Base-by-base conservation (phyloP, 2,888 invertebrate species). In the Sialis lutaria region DNA sequence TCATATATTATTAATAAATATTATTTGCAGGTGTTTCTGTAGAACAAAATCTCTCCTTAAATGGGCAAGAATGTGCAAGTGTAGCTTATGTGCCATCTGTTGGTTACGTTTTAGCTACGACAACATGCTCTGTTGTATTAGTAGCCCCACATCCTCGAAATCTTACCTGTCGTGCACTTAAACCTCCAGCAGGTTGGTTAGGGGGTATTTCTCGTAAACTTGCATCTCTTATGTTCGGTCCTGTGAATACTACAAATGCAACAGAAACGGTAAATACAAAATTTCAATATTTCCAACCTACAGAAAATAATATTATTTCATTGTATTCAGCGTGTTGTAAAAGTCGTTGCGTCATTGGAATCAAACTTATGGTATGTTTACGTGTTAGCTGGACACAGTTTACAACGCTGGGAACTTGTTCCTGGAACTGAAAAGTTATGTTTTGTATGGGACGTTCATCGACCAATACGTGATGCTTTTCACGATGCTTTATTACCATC, bases 101-200 rank as follows among this genome's bases (percentile, higher is more conserved):
- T 43, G 88, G 88, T 1, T 83, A 89, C 57, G 73, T 93, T 54
- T 70, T 93, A 44, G 88, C 89, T 1, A 95, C 93, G 8, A 93
- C 93, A 0, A 92, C 93, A 0, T 89, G 90, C 58, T 89, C 87
- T 1, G 73, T 92, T 33, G 79, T 89, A 0, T 67, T 85, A 31
- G 68, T 87, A 5, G 76, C 80, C 53, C 70, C 79, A 6, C 48
- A 60, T 58, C 76, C 84, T 32, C 78, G 82, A 55, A 72, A 73
- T 4, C 71, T 87, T 46, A 61, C 67, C 1, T 83, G 81, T 54
- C 73, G 77, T 50, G 75, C 78, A 2, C 67, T 89, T 31, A 74
- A 80, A 40, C 77, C 82, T 1, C 82, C 85, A 3, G 77, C 82
- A 46, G 85, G 87, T 2, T 87, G 87, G 79, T 71, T 95, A 39